Evolutionary conservation across 2,888 invertebrate genomes (phyloP), one percentile per base, ranked within the genome.

Genomic region (Ischnus inquisitorius): DNA sequence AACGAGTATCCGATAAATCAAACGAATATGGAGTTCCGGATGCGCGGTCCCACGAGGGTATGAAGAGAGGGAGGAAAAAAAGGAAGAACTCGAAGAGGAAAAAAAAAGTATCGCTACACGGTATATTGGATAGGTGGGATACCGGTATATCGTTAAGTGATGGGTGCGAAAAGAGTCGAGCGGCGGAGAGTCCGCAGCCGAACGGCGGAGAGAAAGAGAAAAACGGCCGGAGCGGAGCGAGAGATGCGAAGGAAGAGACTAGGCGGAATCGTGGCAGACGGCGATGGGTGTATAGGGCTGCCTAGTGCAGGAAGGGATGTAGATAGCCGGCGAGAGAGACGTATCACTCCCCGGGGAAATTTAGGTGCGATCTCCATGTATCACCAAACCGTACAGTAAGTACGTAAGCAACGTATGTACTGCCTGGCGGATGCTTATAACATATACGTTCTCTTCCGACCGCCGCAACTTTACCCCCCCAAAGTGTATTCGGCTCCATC

Each of bases 341-440:
- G 89, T 88, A 90, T 87, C 90, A 88, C 90, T 90, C 91, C 86
- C 91, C 25, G 51, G 91, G 91, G 91, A 91, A 91, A 91, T 91
- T 91, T 91, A 89, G 91, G 89, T 90, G 89, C 90, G 90, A 91
- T 90, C 89, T 90, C 90, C 91, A 91, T 91, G 91, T 90, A 91
- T 91, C 91, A 91, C 90, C 88, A 88, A 90, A 88, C 88, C 90
- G 28, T 64, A 72, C 77, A 62, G 80, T 84, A 84, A 84, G 83
- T 84, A 90, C 87, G 87, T 90, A 90, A 88, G 89, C 86, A 88
- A 86, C 87, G 87, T 90, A 88, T 85, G 84, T 87, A 87, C 80
- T 77, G 34, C 34, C 34, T n/a, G 46, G 67, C 77, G 77, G 68
- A 84, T 34, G 34, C 71, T 60, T 83, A 68, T 77, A 83, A 83